Evolutionary conservation across 1,140 invertebrate species (phyloP), one percentile per base, ranked within the genome.

Genomic region (Bombus haemorrhoidalis): DNA sequence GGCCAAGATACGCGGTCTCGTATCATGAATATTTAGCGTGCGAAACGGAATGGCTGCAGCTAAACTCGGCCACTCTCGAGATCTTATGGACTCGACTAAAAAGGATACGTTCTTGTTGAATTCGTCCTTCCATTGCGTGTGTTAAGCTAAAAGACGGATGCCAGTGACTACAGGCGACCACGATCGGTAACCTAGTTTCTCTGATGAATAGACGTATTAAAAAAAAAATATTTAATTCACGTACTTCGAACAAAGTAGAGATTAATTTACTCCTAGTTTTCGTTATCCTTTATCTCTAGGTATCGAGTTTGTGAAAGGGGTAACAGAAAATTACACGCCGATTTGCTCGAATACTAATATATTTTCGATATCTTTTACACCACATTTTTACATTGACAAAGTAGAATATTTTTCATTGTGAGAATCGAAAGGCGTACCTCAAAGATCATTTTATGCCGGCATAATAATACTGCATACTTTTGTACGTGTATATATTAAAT

Each of bases 11-110:
- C 75, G 91, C 90, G 88, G 83, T 89, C 90, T 77, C 77, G 91
- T 91, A 91, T 91, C 91, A 91, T 91, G 91, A 91, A 91, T 91
- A 91, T 91, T 91, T 91, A 91, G 88, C 86, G 85, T 86, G 78
- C 68, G 75, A 83, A 73, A 74, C 72, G 47, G 57, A 86, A 62
- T 80, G 86, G 83, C 79, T 77, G 66, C 5, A 57, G 82, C 53
- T 88, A 73, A 88, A 85, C 64, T 77, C 47, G 82, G 53, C 62
- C 76, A 66, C 39, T 37, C 73, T n/a, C 64, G 37, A 80, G 81
- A 88, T 85, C 68, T 87, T 71, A 53, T 25, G 59, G 39, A 25
- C 39, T 32, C 47, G 62, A 53, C 81, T 66, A 74, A 47, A 68
- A 62, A 81, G 71, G 69, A 79, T 69, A 39, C 59, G 68, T 64